Evolutionary conservation across 64 coral and sea anemone species (phyloP).

Genomic region (Anthopleura sola): DNA sequence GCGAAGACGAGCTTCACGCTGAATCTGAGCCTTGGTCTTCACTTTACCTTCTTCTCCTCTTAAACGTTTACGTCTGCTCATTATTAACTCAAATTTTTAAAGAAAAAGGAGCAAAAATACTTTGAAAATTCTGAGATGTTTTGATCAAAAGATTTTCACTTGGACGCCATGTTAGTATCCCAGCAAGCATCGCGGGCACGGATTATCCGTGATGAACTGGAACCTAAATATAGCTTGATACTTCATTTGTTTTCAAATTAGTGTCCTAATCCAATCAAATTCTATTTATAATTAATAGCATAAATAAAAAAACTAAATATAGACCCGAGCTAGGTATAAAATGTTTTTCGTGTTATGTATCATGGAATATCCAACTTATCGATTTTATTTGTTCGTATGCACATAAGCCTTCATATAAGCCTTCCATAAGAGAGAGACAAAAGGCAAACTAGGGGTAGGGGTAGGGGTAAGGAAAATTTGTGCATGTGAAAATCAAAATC

Average conservation of each 20-base stretch:
- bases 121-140: neutral
- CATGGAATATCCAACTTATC: no score
- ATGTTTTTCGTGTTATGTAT: no score
- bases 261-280: neutral
- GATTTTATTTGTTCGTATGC: no score
- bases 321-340: no score
- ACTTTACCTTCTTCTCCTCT: neutral
- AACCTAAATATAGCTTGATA: neutral
- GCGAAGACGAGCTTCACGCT: slow-evolving; percentile 22
- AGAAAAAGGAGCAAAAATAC: neutral
- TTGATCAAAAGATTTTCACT: slow-evolving; percentile 26
- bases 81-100: neutral
- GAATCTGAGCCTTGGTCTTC: neutral
- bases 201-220: neutral
- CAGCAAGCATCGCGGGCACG: neutral
- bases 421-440: no score
- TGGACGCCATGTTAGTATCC: slow-evolving; percentile 22
- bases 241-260: neutral
- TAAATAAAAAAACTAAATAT: neutral
- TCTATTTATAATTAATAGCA: neutral
- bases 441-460: no score
- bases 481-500: no score
- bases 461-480: no score
- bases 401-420: no score
- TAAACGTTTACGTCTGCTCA: slow-evolving; percentile 10